A percentile compares a stretch with the other conserved stretches of the same genome.
phyloP scores from a whole-genome alignment of 2,113 vertebrate species.

The Plecturocebus donacophilus region DNA sequence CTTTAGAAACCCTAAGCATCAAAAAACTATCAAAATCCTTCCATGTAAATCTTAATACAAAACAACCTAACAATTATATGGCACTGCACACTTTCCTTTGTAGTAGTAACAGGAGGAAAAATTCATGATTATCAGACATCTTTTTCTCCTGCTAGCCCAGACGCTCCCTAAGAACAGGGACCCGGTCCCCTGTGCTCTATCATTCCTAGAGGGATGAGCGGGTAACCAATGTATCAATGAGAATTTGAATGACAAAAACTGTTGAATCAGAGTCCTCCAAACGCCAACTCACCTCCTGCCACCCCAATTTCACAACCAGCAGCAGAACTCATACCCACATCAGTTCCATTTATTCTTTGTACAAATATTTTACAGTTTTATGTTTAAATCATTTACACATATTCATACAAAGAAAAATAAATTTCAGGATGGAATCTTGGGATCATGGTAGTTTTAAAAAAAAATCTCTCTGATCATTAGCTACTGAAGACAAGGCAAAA shows the following conservation, averaged over 20 bases:
- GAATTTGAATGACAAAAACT: neutral
- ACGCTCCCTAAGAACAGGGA: neutral
- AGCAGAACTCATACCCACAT: neutral
- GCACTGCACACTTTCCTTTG: neutral
- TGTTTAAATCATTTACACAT: conserved; percentile 80
- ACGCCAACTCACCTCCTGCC: neutral
- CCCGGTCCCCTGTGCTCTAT: neutral
- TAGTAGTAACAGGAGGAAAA: neutral
- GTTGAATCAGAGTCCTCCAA: neutral
- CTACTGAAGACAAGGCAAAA: conserved; percentile 66
- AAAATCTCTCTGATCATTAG: conserved; percentile 64
- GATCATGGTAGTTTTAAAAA: conserved; percentile 67
- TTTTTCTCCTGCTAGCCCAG: neutral
- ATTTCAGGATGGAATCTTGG: conserved; percentile 67
- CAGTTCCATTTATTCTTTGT: conserved; percentile 71
- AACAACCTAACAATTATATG: neutral
- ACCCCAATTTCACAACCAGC: neutral
- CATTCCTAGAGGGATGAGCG: neutral
- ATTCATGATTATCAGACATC: neutral
- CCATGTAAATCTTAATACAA: neutral
- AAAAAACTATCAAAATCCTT: neutral
- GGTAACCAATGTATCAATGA: neutral
- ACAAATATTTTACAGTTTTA: conserved; percentile 80
- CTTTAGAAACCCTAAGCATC: neutral
- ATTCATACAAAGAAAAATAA: conserved; percentile 81